phyloP scores from a whole-genome alignment of 2,113 vertebrate species.

The Benitochromis conjunctus region DNA sequence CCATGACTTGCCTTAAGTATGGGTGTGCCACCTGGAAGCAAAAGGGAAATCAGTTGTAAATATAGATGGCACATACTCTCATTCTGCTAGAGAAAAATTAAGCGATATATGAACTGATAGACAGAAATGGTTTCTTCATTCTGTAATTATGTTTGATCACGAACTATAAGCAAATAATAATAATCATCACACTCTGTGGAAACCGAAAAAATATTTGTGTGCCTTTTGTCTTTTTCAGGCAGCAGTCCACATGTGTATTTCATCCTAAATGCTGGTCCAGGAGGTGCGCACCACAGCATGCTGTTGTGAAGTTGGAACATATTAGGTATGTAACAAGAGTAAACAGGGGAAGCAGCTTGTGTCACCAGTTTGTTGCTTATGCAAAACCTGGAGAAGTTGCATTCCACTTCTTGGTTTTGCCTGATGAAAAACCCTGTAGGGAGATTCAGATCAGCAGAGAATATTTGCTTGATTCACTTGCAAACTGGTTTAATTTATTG shows the following conservation, averaged over 20 bases:
- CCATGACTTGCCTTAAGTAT: neutral
- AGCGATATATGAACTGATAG: neutral
- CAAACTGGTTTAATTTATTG: neutral
- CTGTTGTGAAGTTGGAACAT: constrained; percentile 33
- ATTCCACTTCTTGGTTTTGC: neutral
- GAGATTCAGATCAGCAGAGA: neutral
- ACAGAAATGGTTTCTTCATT: neutral
- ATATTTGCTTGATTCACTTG: neutral
- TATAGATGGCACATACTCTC: neutral
- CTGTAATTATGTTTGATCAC: neutral
- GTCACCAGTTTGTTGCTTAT: neutral
- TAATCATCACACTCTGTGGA: neutral
- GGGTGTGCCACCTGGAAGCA: neutral
- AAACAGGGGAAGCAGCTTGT: neutral
- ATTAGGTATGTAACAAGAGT: constrained; percentile 34
- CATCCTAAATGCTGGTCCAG: constrained; percentile 13
- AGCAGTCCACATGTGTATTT: neutral
- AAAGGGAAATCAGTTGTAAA: neutral
- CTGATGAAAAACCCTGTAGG: neutral
- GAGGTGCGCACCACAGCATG: constrained; percentile 25
- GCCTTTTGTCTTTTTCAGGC: neutral
- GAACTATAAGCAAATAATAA: neutral
- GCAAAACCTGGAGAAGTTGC: constrained; percentile 14
- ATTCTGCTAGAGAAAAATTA: neutral
- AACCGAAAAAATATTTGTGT: neutral